Base-by-base conservation (phyloP, 2,888 invertebrate genomes). In the Cyaniris semiargus region DNA sequence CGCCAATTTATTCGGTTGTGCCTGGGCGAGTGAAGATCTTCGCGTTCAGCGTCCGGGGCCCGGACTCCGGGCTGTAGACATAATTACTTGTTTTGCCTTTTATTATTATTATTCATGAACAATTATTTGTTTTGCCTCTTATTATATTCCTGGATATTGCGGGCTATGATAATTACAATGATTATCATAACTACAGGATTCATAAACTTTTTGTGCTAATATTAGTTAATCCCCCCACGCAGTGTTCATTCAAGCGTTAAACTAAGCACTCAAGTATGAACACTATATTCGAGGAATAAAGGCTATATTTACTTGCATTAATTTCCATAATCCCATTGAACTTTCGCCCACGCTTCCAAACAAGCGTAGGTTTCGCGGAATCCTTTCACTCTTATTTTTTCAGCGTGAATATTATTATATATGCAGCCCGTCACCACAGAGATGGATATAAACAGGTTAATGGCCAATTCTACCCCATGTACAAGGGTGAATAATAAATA, bases 291-390 rank as follows among this genome's bases (percentile, higher is more conserved):
- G 6, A 27, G 27, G 7, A 15, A 31, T 18, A 66, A 66, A 3
- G 66, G 66, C 1, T 27, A 15, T 18, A 27, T 66, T 31, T 18
- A 31, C 15, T 31, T 31, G 66, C 15, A 31, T 15, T 18, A 21
- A 66, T 27, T 66, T 66, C 23, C 66, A 7, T 27, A 27, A 5
- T 27, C 66, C 27, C 15, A 66, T 5, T 66, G 18, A 66, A 66
- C 27, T 66, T 66, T 31, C 66, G 27, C 66, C 66, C 6, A 66
- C 66, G 66, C 31, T 31, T 66, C 66, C 31, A 15, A 27, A 66
- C 27, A 66, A 66, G 66, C 66, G 66, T 66, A 66, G 66, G 27
- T 66, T 48, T 66, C 27, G 27, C 21, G 66, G 66, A 66, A 66
- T 27, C 66, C 66, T 66, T 66, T 66, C 27, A 15, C 18, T 66